These are phyloP conservation scores for Ardeotis arabs DNA, from an alignment of 2,113 vertebrate genomes.

Conservation along the genomic window DNA sequence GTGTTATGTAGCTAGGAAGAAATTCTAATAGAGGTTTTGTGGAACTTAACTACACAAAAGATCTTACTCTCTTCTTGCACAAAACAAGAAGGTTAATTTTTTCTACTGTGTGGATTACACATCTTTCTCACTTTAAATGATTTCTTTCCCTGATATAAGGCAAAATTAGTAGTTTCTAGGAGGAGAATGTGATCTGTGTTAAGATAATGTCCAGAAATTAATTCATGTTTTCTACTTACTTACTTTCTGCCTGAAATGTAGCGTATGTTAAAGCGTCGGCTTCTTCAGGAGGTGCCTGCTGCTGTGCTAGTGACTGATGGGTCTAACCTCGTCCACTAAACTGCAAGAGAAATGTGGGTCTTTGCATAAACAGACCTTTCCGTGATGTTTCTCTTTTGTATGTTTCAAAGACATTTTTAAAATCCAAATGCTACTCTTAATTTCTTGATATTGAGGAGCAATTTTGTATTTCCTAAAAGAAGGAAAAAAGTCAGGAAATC, in stretches of 20 bases:
- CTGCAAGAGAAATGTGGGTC: background rate
- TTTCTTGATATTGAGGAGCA: background rate
- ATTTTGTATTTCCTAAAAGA: background rate
- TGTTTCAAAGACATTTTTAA: background rate
- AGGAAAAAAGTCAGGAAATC: background rate
- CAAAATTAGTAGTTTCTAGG: background rate
- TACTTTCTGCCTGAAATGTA: background rate
- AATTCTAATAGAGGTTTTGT: background rate
- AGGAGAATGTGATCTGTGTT: background rate
- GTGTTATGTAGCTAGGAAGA: background rate
- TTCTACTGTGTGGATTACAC: background rate
- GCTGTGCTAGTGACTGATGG: background rate
- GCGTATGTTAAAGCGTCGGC: background rate
- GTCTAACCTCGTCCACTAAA: background rate
- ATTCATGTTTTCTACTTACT: background rate
- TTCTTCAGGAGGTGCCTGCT: background rate
- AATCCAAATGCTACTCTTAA: background rate
- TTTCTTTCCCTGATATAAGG: background rate
- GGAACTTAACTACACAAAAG: background rate
- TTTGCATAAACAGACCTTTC: background rate
- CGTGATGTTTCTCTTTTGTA: background rate
- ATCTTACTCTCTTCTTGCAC: background rate
- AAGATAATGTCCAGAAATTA: background rate
- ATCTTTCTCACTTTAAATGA: background rate
- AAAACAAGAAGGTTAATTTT: background rate